These are phyloP conservation scores for Drosophila acutilabella DNA, from an alignment of 2,888 invertebrate genomes.

Conservation along the genomic window DNA sequence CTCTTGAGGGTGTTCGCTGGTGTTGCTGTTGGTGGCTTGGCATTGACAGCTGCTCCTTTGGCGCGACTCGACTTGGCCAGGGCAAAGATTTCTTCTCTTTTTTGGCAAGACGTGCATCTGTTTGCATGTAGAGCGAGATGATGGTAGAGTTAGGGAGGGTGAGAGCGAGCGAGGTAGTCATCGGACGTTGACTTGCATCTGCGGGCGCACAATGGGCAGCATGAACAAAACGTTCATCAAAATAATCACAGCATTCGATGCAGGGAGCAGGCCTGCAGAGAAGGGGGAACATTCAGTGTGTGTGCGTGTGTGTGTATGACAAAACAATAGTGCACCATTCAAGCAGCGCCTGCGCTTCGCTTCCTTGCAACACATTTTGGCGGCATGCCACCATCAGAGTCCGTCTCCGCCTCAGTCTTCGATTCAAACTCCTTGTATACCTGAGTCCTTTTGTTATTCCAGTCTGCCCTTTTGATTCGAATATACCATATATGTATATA, in stretches of 20 bases:
- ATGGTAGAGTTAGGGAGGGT: background rate
- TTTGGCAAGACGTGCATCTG: conserved; percentile 79
- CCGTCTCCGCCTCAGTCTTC: background rate
- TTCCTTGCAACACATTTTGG: conserved; percentile 53
- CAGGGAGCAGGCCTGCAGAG: conserved; percentile 6
- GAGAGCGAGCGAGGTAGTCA: conserved; percentile 6
- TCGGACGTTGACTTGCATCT: conserved; percentile 84
- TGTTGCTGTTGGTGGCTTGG: conserved; percentile 72
- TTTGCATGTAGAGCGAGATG: conserved; percentile 55
- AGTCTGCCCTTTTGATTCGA: conserved; percentile 64
- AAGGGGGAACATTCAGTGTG: conserved; percentile 6
- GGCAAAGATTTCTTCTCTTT: conserved; percentile 40
- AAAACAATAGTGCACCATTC: conserved; percentile 73
- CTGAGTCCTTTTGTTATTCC: conserved; percentile 49
- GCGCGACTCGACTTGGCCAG: conserved; percentile 62
- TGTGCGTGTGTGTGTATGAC: conserved; percentile 30
- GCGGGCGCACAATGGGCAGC: conserved; percentile 71
- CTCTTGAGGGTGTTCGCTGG: conserved; percentile 72
- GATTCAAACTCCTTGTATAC: conserved; percentile 32
- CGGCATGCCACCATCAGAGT: conserved; percentile 59
- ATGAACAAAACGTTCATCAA: conserved; percentile 52
- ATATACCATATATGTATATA: conserved; percentile 1
- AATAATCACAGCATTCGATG: conserved; percentile 64
- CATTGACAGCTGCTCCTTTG: conserved; percentile 78
- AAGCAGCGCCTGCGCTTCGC: conserved; percentile 48